A percentile compares a stretch with the other conserved stretches of the same genome.
These are phyloP conservation scores for Gymnobelideus leadbeateri DNA, from an alignment of 2,113 vertebrate species.

Conservation along the genomic window DNA sequence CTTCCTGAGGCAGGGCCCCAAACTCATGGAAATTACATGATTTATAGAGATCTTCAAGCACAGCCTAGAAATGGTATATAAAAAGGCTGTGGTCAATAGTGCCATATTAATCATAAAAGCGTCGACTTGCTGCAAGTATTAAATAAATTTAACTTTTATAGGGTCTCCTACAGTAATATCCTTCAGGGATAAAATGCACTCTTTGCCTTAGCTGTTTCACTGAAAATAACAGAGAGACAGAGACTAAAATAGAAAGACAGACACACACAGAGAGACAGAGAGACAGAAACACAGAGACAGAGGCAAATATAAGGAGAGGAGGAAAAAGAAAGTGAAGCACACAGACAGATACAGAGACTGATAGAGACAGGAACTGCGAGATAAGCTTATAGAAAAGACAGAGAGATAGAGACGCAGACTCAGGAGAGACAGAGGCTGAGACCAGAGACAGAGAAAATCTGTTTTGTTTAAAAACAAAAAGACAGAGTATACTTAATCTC, in stretches of 20 bases:
- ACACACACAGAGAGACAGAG: slow-evolving; percentile 18
- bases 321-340: neutral
- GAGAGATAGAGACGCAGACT: neutral
- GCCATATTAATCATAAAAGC: slow-evolving; percentile 72
- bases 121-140: slow-evolving; percentile 73
- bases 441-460: neutral
- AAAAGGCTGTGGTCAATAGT: slow-evolving; percentile 68
- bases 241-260: neutral
- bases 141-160: slow-evolving; percentile 77
- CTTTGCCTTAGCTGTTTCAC: slow-evolving; percentile 38
- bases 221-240: slow-evolving; percentile 29
- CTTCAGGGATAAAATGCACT: slow-evolving; percentile 63
- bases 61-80: slow-evolving; percentile 69
- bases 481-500: slow-evolving; percentile 2
- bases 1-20: slow-evolving; percentile 56
- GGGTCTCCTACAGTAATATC: slow-evolving; percentile 57
- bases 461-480: neutral
- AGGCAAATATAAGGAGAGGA: neutral
- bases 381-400: neutral
- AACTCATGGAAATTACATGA: slow-evolving; percentile 68
- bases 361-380: neutral
- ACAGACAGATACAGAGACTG: neutral
- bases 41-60: slow-evolving; percentile 73
- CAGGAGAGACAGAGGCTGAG: neutral
- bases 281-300: neutral